These are phyloP conservation scores for Microvelia longipes DNA, from an alignment of 1,140 invertebrate species.

Conservation along the genomic window DNA sequence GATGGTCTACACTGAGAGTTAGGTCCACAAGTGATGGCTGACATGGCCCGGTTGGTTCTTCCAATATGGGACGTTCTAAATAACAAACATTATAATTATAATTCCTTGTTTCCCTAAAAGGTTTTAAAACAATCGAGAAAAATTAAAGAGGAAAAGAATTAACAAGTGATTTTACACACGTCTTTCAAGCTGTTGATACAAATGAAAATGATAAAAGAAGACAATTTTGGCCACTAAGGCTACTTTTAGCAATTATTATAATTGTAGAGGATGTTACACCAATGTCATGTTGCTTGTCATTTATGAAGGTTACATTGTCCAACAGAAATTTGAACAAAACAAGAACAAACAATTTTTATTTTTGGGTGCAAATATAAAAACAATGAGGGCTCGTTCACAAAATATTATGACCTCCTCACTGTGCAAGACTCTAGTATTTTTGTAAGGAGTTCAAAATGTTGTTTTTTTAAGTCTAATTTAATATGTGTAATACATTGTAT, in stretches of 20 bases:
- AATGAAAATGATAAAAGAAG: neutral
- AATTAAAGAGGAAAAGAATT: neutral
- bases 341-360: too few species aligned
- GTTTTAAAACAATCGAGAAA: neutral
- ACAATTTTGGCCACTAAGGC: too few species aligned
- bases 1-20: conserved; percentile 59
- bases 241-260: too few species aligned
- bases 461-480: neutral
- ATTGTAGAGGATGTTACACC: neutral
- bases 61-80: conserved; percentile 10
- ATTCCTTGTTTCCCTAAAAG: neutral
- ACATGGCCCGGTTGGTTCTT: conserved; percentile 41
- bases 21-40: conserved; percentile 59
- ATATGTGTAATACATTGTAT: too few species aligned
- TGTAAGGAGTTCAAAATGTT: too few species aligned
- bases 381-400: too few species aligned
- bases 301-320: too few species aligned
- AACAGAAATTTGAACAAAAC: neutral
- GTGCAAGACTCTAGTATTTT: too few species aligned
- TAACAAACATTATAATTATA: neutral
- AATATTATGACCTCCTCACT: too few species aligned
- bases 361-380: too few species aligned
- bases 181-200: neutral
- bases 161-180: too few species aligned
- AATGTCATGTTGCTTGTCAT: too few species aligned